These are phyloP conservation scores for Parelbella ahira DNA, from an alignment of 2,888 invertebrate genomes.

Conservation along the genomic window DNA sequence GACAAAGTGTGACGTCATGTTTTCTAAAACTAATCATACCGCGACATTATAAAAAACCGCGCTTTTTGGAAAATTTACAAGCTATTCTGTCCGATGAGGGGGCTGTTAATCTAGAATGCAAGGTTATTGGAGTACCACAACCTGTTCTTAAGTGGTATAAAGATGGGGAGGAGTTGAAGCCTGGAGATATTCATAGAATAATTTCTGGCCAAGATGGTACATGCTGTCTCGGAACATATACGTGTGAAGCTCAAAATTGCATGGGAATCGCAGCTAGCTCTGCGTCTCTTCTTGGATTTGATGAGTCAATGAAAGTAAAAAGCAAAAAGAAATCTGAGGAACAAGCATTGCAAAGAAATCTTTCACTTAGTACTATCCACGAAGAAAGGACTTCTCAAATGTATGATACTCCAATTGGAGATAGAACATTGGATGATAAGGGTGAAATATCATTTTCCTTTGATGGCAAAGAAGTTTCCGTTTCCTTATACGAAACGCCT, in stretches of 20 bases:
- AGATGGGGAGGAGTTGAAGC: constrained; percentile 92
- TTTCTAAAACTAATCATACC: constrained; percentile 92
- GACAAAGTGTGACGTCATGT: constrained; percentile 93
- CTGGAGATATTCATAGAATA: constrained; percentile 94
- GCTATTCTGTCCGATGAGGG: constrained; percentile 93
- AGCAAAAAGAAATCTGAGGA: constrained; percentile 77
- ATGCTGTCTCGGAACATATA: constrained; percentile 93
- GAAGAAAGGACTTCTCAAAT: constrained; percentile 94
- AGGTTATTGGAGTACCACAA: constrained; percentile 95
- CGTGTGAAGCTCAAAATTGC: constrained; percentile 94
- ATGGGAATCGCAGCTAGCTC: constrained; percentile 95
- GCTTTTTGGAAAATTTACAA: constrained; percentile 90
- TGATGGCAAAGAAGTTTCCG: constrained; percentile 94
- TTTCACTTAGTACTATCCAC: constrained; percentile 94
- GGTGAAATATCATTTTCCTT: constrained; percentile 95
- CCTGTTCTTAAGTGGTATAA: constrained; percentile 96
- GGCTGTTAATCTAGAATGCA: constrained; percentile 94
- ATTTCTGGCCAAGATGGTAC: constrained; percentile 95
- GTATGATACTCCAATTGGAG: constrained; percentile 90
- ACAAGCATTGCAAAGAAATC: constrained; percentile 83
- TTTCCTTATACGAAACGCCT: constrained; percentile 94
- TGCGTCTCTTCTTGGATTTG: constrained; percentile 92
- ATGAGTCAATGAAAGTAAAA: constrained; percentile 83
- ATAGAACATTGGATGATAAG: constrained; percentile 88
- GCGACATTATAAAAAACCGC: constrained; percentile 92